Percentiles rank a stretch among this genome's conserved stretches.
phyloP scores from a whole-genome alignment of 1,140 invertebrate genomes.

The Venturia canescens region DNA sequence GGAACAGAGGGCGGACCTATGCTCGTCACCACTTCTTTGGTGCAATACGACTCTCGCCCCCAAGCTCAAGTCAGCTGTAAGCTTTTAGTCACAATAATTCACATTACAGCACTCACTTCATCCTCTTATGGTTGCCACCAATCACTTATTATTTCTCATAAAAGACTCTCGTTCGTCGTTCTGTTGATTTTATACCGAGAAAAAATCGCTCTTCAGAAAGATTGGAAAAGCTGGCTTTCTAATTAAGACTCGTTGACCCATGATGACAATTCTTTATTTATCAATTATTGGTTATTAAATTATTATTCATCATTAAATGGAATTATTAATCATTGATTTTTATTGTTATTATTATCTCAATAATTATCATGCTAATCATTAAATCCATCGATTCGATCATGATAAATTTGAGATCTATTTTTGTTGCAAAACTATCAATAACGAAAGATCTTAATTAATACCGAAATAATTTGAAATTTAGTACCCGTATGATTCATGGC shows the following conservation, averaged over 20 bases:
- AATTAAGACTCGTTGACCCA: background rate
- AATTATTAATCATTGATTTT: too few relatives aligned
- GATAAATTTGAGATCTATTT: too few relatives aligned
- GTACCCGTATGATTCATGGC: background rate
- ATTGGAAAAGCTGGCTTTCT: background rate
- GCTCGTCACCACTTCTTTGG: conserved; percentile 71
- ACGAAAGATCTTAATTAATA: too few relatives aligned
- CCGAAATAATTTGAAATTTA: background rate
- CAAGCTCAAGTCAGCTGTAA: conserved; percentile 75
- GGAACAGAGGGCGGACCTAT: conserved; percentile 72
- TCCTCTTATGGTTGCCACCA: conserved; percentile 14
- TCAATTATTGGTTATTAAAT: too few relatives aligned
- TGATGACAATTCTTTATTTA: background rate
- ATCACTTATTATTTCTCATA: background rate
- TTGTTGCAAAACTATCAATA: too few relatives aligned
- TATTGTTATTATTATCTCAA: too few relatives aligned
- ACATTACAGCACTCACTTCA: conserved; percentile 58
- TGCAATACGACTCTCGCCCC: conserved; percentile 69
- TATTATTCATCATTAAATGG: too few relatives aligned
- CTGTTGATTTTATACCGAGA: background rate
- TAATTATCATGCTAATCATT: too few relatives aligned
- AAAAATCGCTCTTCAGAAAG: background rate
- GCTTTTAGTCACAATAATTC: conserved; percentile 71
- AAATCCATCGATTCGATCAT: too few relatives aligned
- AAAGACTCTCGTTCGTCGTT: background rate